These are phyloP conservation scores for Agriopis leucophaearia DNA, from an alignment of 2,888 invertebrate genomes.

Conservation along the genomic window DNA sequence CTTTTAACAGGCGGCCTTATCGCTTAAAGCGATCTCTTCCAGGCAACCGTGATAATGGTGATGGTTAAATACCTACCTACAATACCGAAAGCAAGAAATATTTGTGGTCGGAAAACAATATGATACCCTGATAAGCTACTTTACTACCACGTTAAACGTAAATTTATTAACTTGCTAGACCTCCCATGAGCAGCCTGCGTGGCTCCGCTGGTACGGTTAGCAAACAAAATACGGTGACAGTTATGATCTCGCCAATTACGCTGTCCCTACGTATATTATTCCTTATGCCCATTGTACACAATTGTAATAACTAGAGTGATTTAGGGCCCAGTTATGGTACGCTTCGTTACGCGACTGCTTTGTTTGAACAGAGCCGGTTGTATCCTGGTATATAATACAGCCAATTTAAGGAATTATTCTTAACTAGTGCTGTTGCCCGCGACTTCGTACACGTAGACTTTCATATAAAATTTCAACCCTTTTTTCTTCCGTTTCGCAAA, in stretches of 20 bases:
- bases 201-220: constrained; percentile 20
- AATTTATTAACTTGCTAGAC: constrained; percentile 28
- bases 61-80: no score
- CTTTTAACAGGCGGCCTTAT: no score
- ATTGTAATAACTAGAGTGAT: constrained; percentile 32
- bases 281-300: constrained; percentile 15
- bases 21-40: no score
- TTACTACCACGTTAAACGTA: constrained; percentile 21
- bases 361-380: constrained; percentile 13
- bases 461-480: no score
- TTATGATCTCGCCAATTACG: constrained; percentile 34
- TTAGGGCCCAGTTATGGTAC: constrained; percentile 6
- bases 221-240: constrained; percentile 24
- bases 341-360: constrained; percentile 23
- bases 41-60: no score
- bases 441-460: no score
- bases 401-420: background rate
- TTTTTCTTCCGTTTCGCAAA: no score
- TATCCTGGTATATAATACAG: background rate
- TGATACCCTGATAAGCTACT: background rate
- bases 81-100: no score
- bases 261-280: constrained; percentile 12
- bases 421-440: no score
- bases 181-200: constrained; percentile 21
- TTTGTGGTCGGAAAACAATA: background rate